Conservation (phyloP, 2,888 invertebrate genomes). For the Heteromurus nitidus region DNA sequence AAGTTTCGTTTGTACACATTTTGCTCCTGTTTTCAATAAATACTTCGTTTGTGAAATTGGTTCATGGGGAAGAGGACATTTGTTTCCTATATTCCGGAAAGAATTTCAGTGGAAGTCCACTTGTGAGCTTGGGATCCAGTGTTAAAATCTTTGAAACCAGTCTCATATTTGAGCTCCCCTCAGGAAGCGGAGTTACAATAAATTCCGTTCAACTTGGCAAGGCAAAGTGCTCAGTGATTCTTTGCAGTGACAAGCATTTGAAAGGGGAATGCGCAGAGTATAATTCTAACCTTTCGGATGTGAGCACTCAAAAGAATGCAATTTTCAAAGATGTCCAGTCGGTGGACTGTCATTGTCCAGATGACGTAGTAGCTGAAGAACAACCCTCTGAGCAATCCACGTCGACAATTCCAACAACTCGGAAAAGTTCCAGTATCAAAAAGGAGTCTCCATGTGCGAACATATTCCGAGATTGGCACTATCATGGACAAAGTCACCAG, state of each 20-base stretch:
- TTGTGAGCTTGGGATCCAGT: conserved; percentile 20
- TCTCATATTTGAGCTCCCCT: not conserved
- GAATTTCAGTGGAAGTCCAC: conserved; percentile 18
- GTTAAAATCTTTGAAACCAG: conserved; percentile 41
- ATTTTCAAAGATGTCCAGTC: conserved; percentile 31
- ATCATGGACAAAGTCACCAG: conserved; percentile 22
- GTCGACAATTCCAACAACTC: too few species aligned
- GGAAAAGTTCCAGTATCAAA: not conserved
- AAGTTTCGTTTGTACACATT: too few species aligned
- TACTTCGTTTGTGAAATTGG: too few species aligned
- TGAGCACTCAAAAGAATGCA: not conserved
- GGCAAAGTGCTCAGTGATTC: conserved; percentile 33
- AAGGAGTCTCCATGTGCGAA: conserved; percentile 21
- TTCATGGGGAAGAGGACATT: conserved; percentile 16
- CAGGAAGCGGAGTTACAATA: conserved; percentile 5
- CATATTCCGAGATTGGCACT: conserved; percentile 51
- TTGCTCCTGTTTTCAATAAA: too few species aligned
- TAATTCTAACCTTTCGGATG: not conserved
- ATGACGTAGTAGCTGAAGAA: not conserved
- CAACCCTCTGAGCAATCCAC: too few species aligned
- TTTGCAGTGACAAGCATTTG: conserved; percentile 44
- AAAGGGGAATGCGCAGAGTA: conserved; percentile 34
- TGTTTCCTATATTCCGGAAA: conserved; percentile 18
- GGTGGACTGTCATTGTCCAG: conserved; percentile 52
- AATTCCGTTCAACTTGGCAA: conserved; percentile 28